A percentile compares a stretch with the other conserved stretches of the same genome.
Evolutionary conservation across 2,888 invertebrate genomes (phyloP).

Genomic region (Tridacna crocea): DNA sequence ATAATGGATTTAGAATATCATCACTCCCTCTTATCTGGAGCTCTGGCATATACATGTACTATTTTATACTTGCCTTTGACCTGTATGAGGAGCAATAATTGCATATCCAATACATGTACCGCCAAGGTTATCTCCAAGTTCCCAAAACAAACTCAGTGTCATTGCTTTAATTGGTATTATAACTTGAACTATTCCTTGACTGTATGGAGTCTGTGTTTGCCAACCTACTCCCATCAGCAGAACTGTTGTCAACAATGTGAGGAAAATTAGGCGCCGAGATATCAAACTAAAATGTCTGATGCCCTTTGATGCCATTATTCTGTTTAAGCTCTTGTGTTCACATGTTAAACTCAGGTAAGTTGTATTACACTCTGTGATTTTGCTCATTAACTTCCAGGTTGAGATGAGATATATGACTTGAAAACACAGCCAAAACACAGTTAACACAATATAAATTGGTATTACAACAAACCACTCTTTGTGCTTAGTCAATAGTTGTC

Average conservation of each 20-base stretch:
- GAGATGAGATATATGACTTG: conserved; percentile 80
- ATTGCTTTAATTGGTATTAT: conserved; percentile 80
- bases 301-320: conserved; percentile 82
- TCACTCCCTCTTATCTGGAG: too few species aligned
- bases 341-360: conserved; percentile 69
- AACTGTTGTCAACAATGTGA: conserved; percentile 77
- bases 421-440: conserved; percentile 80
- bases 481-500: conserved; percentile 76
- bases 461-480: conserved; percentile 84
- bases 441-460: conserved; percentile 79
- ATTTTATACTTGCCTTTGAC: conserved; percentile 73
- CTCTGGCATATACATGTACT: too few species aligned
- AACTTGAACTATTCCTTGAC: conserved; percentile 75
- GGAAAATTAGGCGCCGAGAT: conserved; percentile 78
- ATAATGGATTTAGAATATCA: too few species aligned
- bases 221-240: conserved; percentile 79
- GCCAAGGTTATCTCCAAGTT: conserved; percentile 81
- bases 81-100: conserved; percentile 81
- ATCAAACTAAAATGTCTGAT: conserved; percentile 83
- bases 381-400: conserved; percentile 81
- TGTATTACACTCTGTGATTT: conserved; percentile 79
- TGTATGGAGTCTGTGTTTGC: conserved; percentile 80
- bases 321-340: conserved; percentile 72
- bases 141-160: conserved; percentile 79
- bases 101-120: conserved; percentile 84